phyloP scores from a whole-genome alignment of 1,140 invertebrate genomes.

The Limonius californicus region DNA sequence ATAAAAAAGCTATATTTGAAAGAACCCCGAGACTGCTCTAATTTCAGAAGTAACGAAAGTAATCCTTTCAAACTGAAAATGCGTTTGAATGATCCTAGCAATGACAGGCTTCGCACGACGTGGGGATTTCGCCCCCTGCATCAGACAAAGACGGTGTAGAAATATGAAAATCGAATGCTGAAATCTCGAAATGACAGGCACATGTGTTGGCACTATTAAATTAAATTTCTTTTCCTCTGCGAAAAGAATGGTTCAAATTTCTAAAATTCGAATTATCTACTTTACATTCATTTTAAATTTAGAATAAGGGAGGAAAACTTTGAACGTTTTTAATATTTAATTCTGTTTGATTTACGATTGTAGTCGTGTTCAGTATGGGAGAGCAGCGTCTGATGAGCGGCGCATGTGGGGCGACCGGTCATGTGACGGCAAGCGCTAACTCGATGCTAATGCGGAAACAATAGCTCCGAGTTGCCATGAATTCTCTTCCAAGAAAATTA shows the following conservation, averaged over 20 bases:
- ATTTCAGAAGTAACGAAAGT: background rate
- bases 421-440: slow-evolving; percentile 42
- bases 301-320: slow-evolving; percentile 41
- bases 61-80: slow-evolving; percentile 9
- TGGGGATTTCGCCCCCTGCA: background rate
- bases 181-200: slow-evolving; percentile 44
- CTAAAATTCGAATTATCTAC: slow-evolving; percentile 49
- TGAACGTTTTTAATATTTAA: slow-evolving; percentile 50
- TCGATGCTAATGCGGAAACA: slow-evolving; percentile 44
- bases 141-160: background rate
- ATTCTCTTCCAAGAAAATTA: slow-evolving; percentile 46
- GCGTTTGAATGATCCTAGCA: slow-evolving; percentile 2
- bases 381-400: slow-evolving; percentile 31
- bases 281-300: slow-evolving; percentile 50
- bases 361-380: slow-evolving; percentile 38
- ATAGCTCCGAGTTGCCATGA: slow-evolving; percentile 43
- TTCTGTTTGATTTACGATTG: slow-evolving; percentile 49
- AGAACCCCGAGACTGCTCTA: background rate
- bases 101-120: background rate
- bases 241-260: slow-evolving; percentile 46
- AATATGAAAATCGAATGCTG: slow-evolving; percentile 11
- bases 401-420: slow-evolving; percentile 20
- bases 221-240: slow-evolving; percentile 47
- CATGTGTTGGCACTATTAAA: slow-evolving; percentile 47
- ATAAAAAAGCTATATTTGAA: background rate